Conservation (phyloP, 2,888 invertebrate genomes). For the Macaria liturata region DNA sequence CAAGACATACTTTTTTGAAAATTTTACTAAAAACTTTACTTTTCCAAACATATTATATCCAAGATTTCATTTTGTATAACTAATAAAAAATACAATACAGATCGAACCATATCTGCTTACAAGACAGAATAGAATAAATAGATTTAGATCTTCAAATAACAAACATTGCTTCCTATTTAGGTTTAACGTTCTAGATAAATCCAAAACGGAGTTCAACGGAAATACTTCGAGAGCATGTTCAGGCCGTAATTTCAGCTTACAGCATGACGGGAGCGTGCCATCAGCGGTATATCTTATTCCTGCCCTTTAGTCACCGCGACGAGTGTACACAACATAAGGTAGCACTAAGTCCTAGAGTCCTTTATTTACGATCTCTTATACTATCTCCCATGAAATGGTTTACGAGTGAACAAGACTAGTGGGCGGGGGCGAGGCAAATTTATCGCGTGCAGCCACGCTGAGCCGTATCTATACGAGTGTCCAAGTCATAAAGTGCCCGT, state of each 20-base stretch:
- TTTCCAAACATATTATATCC: too few relatives aligned
- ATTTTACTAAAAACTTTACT: too few relatives aligned
- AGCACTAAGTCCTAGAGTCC: constrained; percentile 36
- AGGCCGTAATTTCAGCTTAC: constrained; percentile 12
- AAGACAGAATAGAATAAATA: too few relatives aligned
- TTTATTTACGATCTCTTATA: constrained; percentile 65
- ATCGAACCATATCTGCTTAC: too few relatives aligned
- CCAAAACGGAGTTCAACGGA: not conserved
- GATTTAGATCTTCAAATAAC: too few relatives aligned
- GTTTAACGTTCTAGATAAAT: too few relatives aligned
- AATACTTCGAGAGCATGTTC: constrained; percentile 2
- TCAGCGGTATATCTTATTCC: constrained; percentile 21
- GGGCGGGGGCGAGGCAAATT: constrained; percentile 64
- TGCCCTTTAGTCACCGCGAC: constrained; percentile 26
- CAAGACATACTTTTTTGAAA: too few relatives aligned
- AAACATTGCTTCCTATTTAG: too few relatives aligned
- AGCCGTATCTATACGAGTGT: constrained; percentile 35
- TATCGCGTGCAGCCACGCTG: constrained; percentile 59
- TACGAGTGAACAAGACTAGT: constrained; percentile 63
- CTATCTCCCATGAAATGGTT: constrained; percentile 61
- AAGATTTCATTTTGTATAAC: too few relatives aligned
- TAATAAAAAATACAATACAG: too few relatives aligned
- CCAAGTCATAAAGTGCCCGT: constrained; percentile 67
- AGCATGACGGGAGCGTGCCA: constrained; percentile 7
- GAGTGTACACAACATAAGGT: constrained; percentile 39